Conservation (phyloP, 2,888 invertebrate species). For the Sepiola atlantica region DNA sequence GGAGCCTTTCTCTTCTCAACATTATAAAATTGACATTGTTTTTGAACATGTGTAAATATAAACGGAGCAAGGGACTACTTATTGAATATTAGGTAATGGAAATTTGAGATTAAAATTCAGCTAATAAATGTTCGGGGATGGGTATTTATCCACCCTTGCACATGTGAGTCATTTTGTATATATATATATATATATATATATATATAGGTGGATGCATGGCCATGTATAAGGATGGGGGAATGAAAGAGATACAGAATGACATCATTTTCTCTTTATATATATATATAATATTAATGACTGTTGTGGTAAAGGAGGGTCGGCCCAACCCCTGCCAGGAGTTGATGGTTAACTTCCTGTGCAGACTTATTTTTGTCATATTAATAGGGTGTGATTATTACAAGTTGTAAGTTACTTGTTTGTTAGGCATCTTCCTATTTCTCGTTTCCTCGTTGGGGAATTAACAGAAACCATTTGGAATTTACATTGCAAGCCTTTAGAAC, state of each 20-base stretch:
- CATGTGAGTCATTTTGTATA: not conserved
- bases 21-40: too few species aligned
- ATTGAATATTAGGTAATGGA: too few species aligned
- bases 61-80: too few species aligned
- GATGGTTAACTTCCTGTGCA: not conserved
- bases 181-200: not conserved
- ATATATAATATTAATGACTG: not conserved
- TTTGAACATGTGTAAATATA: too few species aligned
- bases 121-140: not conserved
- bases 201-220: not conserved
- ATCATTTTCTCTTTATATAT: not conserved
- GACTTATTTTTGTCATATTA: not conserved
- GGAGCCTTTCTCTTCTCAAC: too few species aligned
- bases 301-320: not conserved
- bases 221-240: not conserved
- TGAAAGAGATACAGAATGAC: not conserved
- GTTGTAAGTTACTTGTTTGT: constrained; percentile 32
- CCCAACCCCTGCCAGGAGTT: not conserved
- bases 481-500: not conserved
- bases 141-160: not conserved
- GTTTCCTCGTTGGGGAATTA: not conserved
- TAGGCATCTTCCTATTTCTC: not conserved
- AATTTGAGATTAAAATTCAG: not conserved
- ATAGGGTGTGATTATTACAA: constrained; percentile 32
- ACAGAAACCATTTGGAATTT: not conserved